Conservation (phyloP, 2,113 vertebrate genomes). For the Alaudala cheleensis region DNA sequence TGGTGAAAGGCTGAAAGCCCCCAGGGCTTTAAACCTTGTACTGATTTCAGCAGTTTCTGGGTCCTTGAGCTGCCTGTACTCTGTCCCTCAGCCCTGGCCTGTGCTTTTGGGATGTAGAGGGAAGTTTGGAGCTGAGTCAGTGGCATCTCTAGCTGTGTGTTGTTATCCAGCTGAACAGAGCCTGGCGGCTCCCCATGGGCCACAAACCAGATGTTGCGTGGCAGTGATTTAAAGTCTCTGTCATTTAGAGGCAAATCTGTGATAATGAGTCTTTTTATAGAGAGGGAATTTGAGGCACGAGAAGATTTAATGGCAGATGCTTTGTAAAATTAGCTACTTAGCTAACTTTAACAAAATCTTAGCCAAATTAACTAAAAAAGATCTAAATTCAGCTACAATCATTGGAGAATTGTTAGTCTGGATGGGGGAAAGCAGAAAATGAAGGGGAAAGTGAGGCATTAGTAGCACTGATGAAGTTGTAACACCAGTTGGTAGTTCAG, state of each 20-base stretch:
- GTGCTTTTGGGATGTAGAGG: not conserved
- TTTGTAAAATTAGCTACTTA: conserved; percentile 19
- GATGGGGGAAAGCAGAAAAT: not conserved
- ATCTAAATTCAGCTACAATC: not conserved
- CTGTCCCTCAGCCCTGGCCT: not conserved
- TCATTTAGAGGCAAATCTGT: conserved; percentile 9
- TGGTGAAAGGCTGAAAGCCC: not conserved
- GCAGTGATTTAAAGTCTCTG: conserved; percentile 25
- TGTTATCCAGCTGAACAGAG: not conserved
- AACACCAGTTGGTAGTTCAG: not conserved
- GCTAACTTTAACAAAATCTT: conserved; percentile 14
- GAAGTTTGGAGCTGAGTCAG: not conserved
- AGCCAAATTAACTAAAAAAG: not conserved
- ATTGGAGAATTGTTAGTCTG: not conserved
- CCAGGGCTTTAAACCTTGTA: not conserved
- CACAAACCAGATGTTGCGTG: not conserved
- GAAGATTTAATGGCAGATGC: not conserved
- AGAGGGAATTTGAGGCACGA: not conserved
- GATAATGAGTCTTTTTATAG: conserved; percentile 27
- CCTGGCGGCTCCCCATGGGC: not conserved
- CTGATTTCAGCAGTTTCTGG: not conserved
- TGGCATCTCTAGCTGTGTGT: not conserved
- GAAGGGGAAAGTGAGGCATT: not conserved
- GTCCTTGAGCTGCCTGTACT: not conserved
- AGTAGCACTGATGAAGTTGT: not conserved